Base-by-base conservation (phyloP, 2,113 vertebrate genomes). In the Gambusia holbrooki region DNA sequence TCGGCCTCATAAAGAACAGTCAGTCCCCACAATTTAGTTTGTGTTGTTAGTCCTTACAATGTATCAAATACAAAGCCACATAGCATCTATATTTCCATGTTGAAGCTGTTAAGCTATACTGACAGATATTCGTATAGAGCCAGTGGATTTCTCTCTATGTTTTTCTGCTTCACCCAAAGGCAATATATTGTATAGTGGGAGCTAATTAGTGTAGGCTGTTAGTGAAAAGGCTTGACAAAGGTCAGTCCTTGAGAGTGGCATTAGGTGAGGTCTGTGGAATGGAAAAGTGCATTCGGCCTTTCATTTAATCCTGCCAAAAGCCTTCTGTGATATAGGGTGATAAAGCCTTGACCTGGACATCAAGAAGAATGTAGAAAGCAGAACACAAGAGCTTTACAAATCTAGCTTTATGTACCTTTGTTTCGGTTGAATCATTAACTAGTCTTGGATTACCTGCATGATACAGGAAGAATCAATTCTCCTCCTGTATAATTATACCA, bases 381-480 rank as follows among this genome's bases (percentile, higher is more conserved):
- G 69, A 65, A 29, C 42, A 30, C 71, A 33, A 63, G 65, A 80
- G 68, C 77, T 73, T 68, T 63, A 77, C 77, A 61, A 60, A 69
- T 76, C 80, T 72, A 15, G 37, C 80, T 91, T 85, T 80, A 84
- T 83, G 62, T 74, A 7, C 13, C 51, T 63, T 62, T 69, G 71
- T 78, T 83, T 62, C 25, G 69, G 35, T 75, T 87, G 72, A 80
- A 87, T 90, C 81, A 81, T 90, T 92, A 89, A 90, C 84, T 78
- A 88, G 84, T 79, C 84, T 84, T 90, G 86, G 93, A 80, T 93
- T 93, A 90, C 86, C 81, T 77, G 74, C 81, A 69, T 88, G 88
- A 88, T 80, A 87, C 83, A 84, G 69, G 74, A 81, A 80, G 82
- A 91, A 94, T 94, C 92, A 87, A 92, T 92, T 75, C 74, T 67